These are phyloP conservation scores for Rhynchophorus ferrugineus DNA, from an alignment of 1,140 invertebrate species.

Conservation along the genomic window DNA sequence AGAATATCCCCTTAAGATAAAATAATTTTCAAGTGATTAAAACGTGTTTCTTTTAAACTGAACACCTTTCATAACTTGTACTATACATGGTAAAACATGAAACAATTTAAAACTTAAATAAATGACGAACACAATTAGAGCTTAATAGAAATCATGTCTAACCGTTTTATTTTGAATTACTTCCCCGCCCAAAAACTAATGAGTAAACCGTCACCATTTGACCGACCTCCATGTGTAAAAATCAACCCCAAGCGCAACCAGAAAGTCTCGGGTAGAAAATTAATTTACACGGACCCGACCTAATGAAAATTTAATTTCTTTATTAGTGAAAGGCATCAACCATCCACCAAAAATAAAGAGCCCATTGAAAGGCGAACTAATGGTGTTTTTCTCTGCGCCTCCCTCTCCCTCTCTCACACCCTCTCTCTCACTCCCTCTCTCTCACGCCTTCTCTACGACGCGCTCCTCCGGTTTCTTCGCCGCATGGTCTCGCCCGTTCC, in stretches of 20 bases:
- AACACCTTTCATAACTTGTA: too few species aligned
- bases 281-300: background rate
- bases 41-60: too few species aligned
- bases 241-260: background rate
- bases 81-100: too few species aligned
- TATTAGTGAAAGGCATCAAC: background rate
- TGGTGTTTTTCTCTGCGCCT: background rate
- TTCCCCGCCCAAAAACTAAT: too few species aligned
- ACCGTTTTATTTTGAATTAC: too few species aligned
- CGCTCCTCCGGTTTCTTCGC: background rate
- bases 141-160: too few species aligned
- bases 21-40: too few species aligned
- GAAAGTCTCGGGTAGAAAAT: slow-evolving; percentile 3
- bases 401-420: background rate
- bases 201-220: too few species aligned
- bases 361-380: background rate
- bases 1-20: too few species aligned
- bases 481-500: background rate
- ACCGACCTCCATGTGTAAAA: background rate
- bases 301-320: slow-evolving; percentile 8
- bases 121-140: too few species aligned
- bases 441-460: background rate
- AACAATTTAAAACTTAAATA: too few species aligned
- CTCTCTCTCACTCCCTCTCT: background rate
- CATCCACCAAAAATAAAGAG: background rate